Percentiles rank a stretch among this genome's conserved stretches.
These are phyloP conservation scores for Drosophila cardini DNA, from an alignment of 1,140 invertebrate species.

Conservation along the genomic window DNA sequence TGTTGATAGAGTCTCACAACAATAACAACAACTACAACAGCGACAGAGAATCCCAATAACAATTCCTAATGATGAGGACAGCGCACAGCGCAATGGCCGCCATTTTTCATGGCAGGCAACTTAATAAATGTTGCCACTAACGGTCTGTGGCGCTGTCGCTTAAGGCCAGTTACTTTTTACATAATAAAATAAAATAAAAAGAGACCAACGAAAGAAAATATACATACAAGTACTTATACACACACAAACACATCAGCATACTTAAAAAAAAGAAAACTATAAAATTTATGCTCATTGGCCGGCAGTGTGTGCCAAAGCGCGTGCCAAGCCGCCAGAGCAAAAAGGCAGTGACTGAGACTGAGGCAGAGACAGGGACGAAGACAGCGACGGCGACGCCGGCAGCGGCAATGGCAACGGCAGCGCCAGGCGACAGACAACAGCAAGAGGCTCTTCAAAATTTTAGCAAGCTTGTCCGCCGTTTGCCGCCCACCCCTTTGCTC, in stretches of 20 bases:
- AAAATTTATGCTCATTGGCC: constrained; percentile 51
- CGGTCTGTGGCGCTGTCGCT: constrained; percentile 36
- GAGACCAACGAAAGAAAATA: constrained; percentile 20
- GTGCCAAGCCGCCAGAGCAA: constrained; percentile 41
- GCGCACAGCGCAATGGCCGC: neutral
- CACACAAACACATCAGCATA: constrained; percentile 18
- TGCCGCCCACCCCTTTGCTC: constrained; percentile 29
- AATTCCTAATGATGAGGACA: constrained; percentile 8
- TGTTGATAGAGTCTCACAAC: constrained; percentile 21
- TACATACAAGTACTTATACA: constrained; percentile 11
- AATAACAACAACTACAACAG: too few relatives aligned
- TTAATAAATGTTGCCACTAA: constrained; percentile 42
- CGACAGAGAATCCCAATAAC: constrained; percentile 6
- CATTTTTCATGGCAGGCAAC: constrained; percentile 33
- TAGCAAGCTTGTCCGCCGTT: constrained; percentile 30
- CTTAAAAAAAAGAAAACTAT: constrained; percentile 43
- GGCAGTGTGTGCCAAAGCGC: constrained; percentile 42
- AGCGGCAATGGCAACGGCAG: neutral
- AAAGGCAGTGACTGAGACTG: constrained; percentile 1
- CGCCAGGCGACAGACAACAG: constrained; percentile 34
- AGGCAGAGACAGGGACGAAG: neutral
- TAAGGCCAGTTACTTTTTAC: constrained; percentile 53
- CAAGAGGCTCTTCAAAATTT: constrained; percentile 42
- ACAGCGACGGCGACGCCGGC: neutral
- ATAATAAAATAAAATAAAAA: constrained; percentile 40